Evolutionary conservation across 2,797 vertebrate species (phyloP), one percentile per base, ranked within the genome.

Genomic region (Denticeps clupeoides): DNA sequence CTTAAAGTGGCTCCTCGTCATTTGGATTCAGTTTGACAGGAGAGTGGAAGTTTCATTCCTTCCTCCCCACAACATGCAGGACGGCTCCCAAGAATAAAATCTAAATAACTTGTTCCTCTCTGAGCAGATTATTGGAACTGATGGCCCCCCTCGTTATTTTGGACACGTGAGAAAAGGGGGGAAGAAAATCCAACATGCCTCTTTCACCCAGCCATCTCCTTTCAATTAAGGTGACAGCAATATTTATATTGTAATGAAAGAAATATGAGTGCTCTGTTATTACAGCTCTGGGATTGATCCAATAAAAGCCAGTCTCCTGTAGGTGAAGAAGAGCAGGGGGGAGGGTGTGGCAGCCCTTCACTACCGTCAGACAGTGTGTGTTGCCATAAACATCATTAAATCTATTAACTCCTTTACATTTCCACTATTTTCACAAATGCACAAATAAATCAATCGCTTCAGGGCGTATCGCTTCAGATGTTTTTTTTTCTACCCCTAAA

Each of bases 141-240:
- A n/a, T n/a, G n/a, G n/a, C n/a, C n/a, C n/a, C 10, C 10, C 10
- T 21, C 22, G 24, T 42, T 25, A 9, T 18, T 35, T 41, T 25
- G 13, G 42, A 12, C 23, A 9, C 21, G n/a, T 10, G 15, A 38
- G 15, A 21, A 6, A 4, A 22, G 18, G 18, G 40, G 18, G 4
- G 25, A 23, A 23, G 31, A 16, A 15, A 24, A 2, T 7, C 15
- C 27, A 18, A n/a, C 24, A 28, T 19, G 11, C 21, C 10, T 43
- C 16, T 37, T 13, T 25, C 22, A 44, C 29, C 51, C 54, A 49
- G 54, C 49, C 59, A 57, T 60, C 57, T 44, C 54, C 46, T 68
- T 65, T 54, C 37, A 50, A 59, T 70, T 62, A 60, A 26, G 41
- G 41, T 55, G 58, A 67, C 22, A 18, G 22, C 51, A 49, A 62